phyloP scores from a whole-genome alignment of 2,888 invertebrate genomes.

The Hypercompe scribonia region DNA sequence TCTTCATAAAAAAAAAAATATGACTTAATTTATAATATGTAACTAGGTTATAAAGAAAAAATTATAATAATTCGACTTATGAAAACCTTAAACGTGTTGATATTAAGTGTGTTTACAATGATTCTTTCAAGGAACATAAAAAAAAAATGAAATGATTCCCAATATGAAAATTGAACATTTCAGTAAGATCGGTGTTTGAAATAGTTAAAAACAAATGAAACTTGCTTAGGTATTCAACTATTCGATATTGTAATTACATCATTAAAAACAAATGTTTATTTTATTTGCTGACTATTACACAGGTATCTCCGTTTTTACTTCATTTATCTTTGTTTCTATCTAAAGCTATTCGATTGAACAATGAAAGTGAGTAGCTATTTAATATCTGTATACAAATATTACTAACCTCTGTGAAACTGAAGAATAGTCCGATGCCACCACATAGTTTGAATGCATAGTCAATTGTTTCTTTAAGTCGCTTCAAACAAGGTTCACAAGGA shows the following conservation, averaged over 20 bases:
- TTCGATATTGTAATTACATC: not conserved
- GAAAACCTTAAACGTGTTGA: no score
- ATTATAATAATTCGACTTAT: no score
- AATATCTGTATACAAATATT: not conserved
- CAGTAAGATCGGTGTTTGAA: not conserved
- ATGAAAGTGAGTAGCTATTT: slow-evolving; percentile 16
- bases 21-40: no score
- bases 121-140: not conserved
- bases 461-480: slow-evolving; percentile 91
- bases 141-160: not conserved
- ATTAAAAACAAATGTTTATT: not conserved
- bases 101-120: not conserved
- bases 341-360: slow-evolving; percentile 23
- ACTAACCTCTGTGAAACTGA: slow-evolving; percentile 98
- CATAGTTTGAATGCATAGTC: slow-evolving; percentile 95
- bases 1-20: no score
- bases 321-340: slow-evolving; percentile 19
- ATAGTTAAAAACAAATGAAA: not conserved
- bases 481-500: slow-evolving; percentile 91
- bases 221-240: not conserved
- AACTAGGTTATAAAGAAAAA: no score
- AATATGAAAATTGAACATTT: not conserved
- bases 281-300: not conserved
- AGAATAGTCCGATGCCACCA: slow-evolving; percentile 97
- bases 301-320: not conserved